These are phyloP conservation scores for Axinella damicornis DNA, from an alignment of 37 sponge, comb jelly and placozoan genomes.

Conservation along the genomic window DNA sequence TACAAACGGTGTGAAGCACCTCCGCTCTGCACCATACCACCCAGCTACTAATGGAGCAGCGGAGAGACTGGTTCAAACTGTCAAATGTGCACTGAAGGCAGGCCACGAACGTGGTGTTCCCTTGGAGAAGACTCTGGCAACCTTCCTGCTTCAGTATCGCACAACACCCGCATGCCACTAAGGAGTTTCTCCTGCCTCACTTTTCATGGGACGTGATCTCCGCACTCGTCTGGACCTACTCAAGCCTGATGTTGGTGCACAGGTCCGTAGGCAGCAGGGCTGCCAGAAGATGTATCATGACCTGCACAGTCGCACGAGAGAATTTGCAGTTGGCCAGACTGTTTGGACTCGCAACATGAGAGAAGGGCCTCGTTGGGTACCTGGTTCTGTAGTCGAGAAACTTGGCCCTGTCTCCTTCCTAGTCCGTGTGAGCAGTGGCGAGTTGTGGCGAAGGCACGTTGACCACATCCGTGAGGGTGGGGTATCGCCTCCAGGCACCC, in stretches of 20 bases:
- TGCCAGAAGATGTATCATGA: constrained; percentile 26
- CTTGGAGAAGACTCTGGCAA: not conserved
- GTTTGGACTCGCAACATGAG: constrained; percentile 5
- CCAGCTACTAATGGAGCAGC: constrained; percentile 52
- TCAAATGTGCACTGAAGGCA: constrained; percentile 37
- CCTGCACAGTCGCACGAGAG: not conserved
- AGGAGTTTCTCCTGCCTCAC: constrained; percentile 9
- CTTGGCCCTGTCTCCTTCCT: constrained; percentile 15
- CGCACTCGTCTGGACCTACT: constrained; percentile 15
- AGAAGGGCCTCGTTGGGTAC: constrained; percentile 4
- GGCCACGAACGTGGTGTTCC: not conserved
- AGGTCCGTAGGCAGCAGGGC: constrained; percentile 2
- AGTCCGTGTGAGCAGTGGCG: not conserved
- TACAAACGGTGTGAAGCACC: constrained; percentile 47
- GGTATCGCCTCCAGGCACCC: no score
- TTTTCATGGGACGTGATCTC: constrained; percentile 10
- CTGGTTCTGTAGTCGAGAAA: constrained; percentile 3
- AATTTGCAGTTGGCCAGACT: constrained; percentile 9
- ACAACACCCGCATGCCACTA: constrained; percentile 37
- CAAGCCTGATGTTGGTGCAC: not conserved
- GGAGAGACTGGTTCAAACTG: constrained; percentile 55
- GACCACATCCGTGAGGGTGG: not conserved
- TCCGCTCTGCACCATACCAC: constrained; percentile 48
- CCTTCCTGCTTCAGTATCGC: constrained; percentile 31
- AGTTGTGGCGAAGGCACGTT: constrained; percentile 5